phyloP scores from a whole-genome alignment of 2,797 vertebrate genomes.

The Oryzias dopingdopingensis region DNA sequence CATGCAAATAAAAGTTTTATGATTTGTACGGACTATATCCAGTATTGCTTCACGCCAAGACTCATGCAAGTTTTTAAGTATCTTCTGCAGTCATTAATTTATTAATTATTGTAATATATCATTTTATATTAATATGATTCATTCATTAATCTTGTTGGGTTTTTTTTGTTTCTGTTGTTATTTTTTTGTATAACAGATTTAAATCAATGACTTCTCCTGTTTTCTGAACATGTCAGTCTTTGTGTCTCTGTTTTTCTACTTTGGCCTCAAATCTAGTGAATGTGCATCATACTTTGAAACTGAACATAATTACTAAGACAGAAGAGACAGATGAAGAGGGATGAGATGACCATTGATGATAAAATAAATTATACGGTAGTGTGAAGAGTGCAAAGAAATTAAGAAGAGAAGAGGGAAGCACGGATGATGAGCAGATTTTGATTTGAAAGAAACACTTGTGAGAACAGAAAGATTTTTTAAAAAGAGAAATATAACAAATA shows the following conservation, averaged over 20 bases:
- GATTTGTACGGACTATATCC: too few relatives aligned
- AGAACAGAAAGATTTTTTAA: conserved; percentile 6
- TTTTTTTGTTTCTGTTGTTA: neutral
- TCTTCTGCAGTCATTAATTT: too few relatives aligned
- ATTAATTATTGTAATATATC: too few relatives aligned
- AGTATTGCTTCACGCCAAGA: too few relatives aligned
- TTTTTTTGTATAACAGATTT: neutral
- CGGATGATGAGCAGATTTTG: conserved; percentile 13
- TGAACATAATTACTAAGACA: conserved; percentile 42
- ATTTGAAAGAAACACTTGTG: conserved; percentile 14
- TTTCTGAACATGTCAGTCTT: neutral
- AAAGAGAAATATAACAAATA: neutral
- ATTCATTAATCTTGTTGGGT: too few relatives aligned
- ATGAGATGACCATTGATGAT: conserved; percentile 28
- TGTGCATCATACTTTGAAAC: conserved; percentile 23
- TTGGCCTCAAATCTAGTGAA: conserved; percentile 25
- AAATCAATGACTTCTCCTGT: neutral
- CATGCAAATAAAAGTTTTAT: too few relatives aligned
- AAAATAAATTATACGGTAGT: conserved; percentile 14
- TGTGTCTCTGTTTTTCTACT: neutral
- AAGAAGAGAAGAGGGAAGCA: conserved; percentile 1
- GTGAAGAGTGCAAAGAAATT: conserved; percentile 25
- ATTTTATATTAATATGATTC: too few relatives aligned
- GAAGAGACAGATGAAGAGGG: conserved; percentile 23
- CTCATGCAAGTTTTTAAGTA: too few relatives aligned